phyloP scores from a whole-genome alignment of 2,888 invertebrate species.

The Ametastegia equiseti region DNA sequence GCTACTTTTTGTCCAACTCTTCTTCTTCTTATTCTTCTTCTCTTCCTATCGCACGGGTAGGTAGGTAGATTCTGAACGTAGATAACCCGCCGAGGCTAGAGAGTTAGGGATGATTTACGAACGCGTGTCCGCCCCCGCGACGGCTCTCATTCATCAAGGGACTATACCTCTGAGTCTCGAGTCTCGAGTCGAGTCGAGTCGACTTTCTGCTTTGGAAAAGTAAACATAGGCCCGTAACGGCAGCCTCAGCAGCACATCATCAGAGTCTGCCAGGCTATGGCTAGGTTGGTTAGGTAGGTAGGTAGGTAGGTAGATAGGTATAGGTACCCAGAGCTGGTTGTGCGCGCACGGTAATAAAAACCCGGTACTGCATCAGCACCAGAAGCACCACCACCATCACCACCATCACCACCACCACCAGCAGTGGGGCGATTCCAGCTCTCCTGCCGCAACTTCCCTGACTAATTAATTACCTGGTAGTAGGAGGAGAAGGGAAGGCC shows the following conservation, averaged over 20 bases:
- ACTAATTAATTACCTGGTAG: conserved; percentile 36
- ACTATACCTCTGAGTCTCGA: conserved; percentile 10
- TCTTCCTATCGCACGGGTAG: background rate
- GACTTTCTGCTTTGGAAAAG: conserved; percentile 43
- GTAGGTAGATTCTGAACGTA: background rate
- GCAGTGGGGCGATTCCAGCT: conserved; percentile 23
- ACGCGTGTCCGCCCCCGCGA: conserved; percentile 44
- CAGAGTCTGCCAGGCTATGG: background rate
- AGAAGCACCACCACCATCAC: background rate
- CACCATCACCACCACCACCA: background rate
- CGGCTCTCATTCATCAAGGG: conserved; percentile 46
- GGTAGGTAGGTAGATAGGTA: background rate
- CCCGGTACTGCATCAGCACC: conserved; percentile 7
- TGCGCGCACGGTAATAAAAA: conserved; percentile 23
- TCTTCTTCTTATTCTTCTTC: background rate
- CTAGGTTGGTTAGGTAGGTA: background rate
- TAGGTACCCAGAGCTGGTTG: background rate
- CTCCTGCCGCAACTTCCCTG: conserved; percentile 13
- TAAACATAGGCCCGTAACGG: conserved; percentile 27
- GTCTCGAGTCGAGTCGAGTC: background rate
- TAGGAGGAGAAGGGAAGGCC: background rate
- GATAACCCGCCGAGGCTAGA: background rate
- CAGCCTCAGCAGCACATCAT: background rate
- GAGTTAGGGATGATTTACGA: conserved; percentile 46
- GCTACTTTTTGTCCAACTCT: background rate